phyloP scores from a whole-genome alignment of 2,113 vertebrate genomes.

The Echinops telfairi region DNA sequence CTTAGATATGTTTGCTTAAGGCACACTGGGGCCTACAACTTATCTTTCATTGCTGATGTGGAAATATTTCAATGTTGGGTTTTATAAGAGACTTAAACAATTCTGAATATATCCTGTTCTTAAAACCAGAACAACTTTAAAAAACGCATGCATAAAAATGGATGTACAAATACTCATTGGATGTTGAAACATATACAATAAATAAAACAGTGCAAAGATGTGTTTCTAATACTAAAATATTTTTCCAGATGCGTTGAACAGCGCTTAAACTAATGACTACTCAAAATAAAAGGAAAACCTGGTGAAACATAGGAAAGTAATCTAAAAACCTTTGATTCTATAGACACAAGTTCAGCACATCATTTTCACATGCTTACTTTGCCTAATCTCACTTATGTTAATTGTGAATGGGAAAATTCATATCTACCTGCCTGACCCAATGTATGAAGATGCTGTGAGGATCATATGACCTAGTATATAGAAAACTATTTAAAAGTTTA shows the following conservation, averaged over 20 bases:
- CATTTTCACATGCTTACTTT: not conserved
- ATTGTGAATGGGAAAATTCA: not conserved
- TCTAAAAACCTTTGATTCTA: not conserved
- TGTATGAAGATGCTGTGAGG: not conserved
- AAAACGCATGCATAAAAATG: not conserved
- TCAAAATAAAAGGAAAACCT: not conserved
- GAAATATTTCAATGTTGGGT: constrained; percentile 34
- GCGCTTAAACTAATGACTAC: not conserved
- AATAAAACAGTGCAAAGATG: not conserved
- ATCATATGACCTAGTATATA: not conserved
- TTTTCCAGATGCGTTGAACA: not conserved
- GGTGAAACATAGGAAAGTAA: not conserved
- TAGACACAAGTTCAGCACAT: not conserved
- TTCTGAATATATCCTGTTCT: not conserved
- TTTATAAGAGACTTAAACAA: not conserved
- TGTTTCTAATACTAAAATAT: not conserved
- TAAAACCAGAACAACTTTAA: not conserved
- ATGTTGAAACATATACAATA: not conserved
- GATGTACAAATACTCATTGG: not conserved
- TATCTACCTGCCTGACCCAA: not conserved
- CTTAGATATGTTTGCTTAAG: constrained; percentile 10
- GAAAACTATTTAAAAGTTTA: not conserved
- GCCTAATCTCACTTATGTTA: not conserved
- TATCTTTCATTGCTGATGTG: not conserved
- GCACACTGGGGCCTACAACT: not conserved